phyloP scores from a whole-genome alignment of 1,140 invertebrate species.

The Megalonaias nervosa region DNA sequence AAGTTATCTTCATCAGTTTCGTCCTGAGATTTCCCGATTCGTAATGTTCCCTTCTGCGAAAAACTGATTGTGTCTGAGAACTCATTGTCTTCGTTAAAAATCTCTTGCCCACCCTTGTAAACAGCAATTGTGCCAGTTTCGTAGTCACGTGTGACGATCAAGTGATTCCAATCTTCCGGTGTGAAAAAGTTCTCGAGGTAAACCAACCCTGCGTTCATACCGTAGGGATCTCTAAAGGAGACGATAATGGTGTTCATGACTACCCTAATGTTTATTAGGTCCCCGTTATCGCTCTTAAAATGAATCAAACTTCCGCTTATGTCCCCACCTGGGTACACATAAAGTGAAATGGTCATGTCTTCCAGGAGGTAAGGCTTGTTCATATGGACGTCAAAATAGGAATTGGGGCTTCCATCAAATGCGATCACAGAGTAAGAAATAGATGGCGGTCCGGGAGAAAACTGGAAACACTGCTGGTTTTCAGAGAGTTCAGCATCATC shows the following conservation, averaged over 20 bases:
- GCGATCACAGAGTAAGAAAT: conserved; percentile 26
- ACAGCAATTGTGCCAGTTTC: conserved; percentile 22
- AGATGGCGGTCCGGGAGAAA: conserved; percentile 14
- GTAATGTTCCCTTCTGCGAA: conserved; percentile 19
- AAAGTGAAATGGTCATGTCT: conserved; percentile 28
- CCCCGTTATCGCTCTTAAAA: conserved; percentile 26
- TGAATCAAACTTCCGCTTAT: conserved; percentile 30
- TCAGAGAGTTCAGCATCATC: conserved; percentile 7
- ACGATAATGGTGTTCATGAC: conserved; percentile 27
- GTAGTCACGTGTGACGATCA: conserved; percentile 24
- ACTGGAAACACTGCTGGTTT: conserved; percentile 14
- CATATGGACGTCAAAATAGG: conserved; percentile 22
- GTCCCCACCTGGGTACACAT: conserved; percentile 21
- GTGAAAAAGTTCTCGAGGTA: conserved; percentile 31
- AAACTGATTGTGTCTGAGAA: conserved; percentile 35
- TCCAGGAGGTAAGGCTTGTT: conserved; percentile 11
- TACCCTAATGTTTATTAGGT: conserved; percentile 19
- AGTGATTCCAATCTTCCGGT: conserved; percentile 27
- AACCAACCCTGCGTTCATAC: conserved; percentile 34
- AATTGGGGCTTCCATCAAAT: conserved; percentile 7
- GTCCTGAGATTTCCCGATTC: conserved; percentile 34
- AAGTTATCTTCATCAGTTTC: conserved; percentile 26
- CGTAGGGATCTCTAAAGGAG: conserved; percentile 32
- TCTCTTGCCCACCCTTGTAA: conserved; percentile 29
- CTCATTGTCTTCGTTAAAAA: conserved; percentile 34